Conservation (phyloP, 2,888 invertebrate genomes). For the Drepanosiphum platanoidis region DNA sequence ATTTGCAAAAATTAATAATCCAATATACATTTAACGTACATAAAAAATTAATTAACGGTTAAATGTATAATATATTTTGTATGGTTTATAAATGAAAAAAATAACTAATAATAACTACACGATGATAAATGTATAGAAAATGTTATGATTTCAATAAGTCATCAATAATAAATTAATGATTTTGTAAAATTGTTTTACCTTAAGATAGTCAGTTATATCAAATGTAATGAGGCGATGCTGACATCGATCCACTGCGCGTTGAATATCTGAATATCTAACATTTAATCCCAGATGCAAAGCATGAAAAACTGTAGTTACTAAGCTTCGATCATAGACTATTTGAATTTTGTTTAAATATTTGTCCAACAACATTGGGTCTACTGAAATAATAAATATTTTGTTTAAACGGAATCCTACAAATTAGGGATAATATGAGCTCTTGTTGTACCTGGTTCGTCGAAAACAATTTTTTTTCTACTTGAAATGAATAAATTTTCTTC, state of each 20-base stretch:
- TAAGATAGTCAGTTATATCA: slow-evolving; percentile 76
- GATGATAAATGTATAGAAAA: too few relatives aligned
- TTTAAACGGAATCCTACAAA: too few relatives aligned
- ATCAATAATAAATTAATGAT: too few relatives aligned
- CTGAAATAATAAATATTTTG: background rate
- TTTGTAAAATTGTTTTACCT: slow-evolving; percentile 66
- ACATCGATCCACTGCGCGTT: slow-evolving; percentile 77
- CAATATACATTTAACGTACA: too few relatives aligned
- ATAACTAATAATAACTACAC: too few relatives aligned
- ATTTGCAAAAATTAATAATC: too few relatives aligned
- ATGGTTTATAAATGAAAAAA: too few relatives aligned
- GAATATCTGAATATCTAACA: slow-evolving; percentile 74
- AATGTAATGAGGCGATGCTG: slow-evolving; percentile 76
- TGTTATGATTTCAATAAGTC: too few relatives aligned
- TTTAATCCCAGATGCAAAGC: slow-evolving; percentile 73
- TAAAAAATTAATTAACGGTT: too few relatives aligned
- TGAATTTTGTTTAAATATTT: slow-evolving; percentile 37
- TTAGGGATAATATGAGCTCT: too few relatives aligned
- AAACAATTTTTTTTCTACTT: background rate
- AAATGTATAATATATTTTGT: too few relatives aligned
- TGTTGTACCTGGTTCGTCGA: slow-evolving; percentile 25
- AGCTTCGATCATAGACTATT: slow-evolving; percentile 67
- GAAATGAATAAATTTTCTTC: background rate
- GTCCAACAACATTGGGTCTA: slow-evolving; percentile 19
- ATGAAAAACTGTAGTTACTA: slow-evolving; percentile 73